phyloP scores from a whole-genome alignment of 64 coral and sea anemone species.

The Montipora sp. region DNA sequence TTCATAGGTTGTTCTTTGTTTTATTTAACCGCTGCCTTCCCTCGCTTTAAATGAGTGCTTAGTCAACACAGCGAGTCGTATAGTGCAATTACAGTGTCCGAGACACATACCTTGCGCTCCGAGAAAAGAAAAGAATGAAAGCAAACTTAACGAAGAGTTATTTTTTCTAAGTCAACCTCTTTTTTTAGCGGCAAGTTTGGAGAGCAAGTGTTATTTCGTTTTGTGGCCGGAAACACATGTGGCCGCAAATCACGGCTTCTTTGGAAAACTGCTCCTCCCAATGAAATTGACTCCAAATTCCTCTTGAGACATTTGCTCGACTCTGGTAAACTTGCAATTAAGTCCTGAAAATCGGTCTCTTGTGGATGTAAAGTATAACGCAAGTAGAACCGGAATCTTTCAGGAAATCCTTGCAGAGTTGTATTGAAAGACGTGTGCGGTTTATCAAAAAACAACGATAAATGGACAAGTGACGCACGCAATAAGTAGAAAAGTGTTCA shows the following conservation, averaged over 20 bases:
- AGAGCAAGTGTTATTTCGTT: slow-evolving; percentile 1
- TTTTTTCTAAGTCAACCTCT: not conserved
- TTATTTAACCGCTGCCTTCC: too few relatives aligned
- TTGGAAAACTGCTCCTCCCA: not conserved
- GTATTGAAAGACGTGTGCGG: slow-evolving; percentile 21
- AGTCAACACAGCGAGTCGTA: too few relatives aligned
- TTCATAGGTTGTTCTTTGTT: too few relatives aligned
- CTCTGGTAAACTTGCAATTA: not conserved
- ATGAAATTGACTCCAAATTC: not conserved
- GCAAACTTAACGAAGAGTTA: not conserved
- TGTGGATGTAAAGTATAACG: not conserved
- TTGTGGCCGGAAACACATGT: slow-evolving; percentile 45
- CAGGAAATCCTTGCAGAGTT: not conserved
- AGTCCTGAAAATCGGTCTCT: not conserved
- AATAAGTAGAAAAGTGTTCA: not conserved
- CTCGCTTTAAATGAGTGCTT: too few relatives aligned
- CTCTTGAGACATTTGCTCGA: not conserved
- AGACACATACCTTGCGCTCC: not conserved
- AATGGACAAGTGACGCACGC: not conserved
- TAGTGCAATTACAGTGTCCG: too few relatives aligned
- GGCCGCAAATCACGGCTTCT: not conserved
- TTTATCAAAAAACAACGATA: not conserved
- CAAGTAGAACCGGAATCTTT: not conserved
- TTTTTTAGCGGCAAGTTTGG: not conserved
- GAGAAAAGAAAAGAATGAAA: not conserved